Conservation (phyloP, 2,797 vertebrate species). For the Pachyuromys duprasi region DNA sequence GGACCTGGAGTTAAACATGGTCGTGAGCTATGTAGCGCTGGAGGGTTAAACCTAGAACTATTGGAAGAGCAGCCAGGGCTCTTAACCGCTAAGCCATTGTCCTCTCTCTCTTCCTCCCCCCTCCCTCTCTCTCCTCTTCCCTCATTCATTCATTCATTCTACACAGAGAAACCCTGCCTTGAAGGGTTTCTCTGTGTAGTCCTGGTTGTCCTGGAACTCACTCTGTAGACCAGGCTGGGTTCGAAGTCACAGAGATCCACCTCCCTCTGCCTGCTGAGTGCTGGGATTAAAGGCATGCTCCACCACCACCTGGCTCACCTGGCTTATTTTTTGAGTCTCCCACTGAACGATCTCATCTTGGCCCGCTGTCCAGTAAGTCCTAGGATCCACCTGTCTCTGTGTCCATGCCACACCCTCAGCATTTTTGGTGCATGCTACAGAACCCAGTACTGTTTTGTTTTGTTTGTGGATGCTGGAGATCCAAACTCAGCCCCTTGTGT, state of each 20-base stretch:
- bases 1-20: neutral
- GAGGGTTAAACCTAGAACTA: neutral
- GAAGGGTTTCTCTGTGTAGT: neutral
- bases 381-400: neutral
- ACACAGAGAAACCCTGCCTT: no score
- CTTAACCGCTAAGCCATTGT: neutral
- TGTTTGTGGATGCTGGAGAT: neutral
- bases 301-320: neutral
- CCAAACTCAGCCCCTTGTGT: neutral
- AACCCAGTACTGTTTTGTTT: no score
- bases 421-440: neutral
- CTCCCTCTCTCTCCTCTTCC: fast-evolving
- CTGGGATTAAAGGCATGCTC: neutral
- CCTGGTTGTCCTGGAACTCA: neutral
- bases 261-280: neutral
- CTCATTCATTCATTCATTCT: no score
- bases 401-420: neutral
- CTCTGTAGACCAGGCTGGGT: neutral
- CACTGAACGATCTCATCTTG: neutral
- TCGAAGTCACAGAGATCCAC: neutral
- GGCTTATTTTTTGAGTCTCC: no score
- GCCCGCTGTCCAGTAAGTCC: neutral
- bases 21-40: neutral
- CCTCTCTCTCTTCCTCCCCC: neutral
- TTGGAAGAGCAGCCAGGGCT: neutral